These are phyloP conservation scores for Picus viridis DNA, from an alignment of 2,797 vertebrate species.

Conservation along the genomic window DNA sequence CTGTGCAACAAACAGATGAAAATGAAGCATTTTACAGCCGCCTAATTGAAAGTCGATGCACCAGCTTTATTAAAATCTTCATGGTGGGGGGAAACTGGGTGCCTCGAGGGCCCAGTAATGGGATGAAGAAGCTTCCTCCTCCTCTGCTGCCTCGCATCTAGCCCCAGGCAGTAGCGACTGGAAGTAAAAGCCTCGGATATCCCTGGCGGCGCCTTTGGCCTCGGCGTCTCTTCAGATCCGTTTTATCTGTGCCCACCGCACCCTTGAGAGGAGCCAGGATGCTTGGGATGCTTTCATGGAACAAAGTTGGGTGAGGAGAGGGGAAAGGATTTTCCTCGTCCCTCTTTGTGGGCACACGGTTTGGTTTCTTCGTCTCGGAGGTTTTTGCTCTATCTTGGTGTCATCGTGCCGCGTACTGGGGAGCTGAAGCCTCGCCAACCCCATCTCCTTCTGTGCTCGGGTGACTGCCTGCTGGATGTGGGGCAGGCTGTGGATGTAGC, in stretches of 20 bases:
- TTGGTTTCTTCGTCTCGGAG: background rate
- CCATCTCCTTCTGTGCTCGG: no score
- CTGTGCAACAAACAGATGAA: conserved; percentile 73
- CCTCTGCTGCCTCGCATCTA: background rate
- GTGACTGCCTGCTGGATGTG: no score
- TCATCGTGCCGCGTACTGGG: fast-evolving
- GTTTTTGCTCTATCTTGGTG: background rate
- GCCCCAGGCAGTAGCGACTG: background rate
- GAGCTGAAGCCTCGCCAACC: background rate
- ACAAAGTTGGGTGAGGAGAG: background rate
- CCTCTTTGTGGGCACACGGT: background rate
- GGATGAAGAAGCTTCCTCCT: conserved; percentile 33
- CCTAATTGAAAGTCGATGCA: conserved; percentile 74
- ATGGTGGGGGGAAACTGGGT: conserved; percentile 30
- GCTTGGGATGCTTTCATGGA: background rate
- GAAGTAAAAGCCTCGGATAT: background rate
- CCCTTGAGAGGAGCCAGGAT: fast-evolving
- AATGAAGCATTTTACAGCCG: conserved; percentile 67
- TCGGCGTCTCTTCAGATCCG: fast-evolving
- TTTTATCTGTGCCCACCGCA: background rate
- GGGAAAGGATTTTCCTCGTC: fast-evolving
- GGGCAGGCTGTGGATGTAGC: no score
- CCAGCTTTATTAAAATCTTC: conserved; percentile 65
- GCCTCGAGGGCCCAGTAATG: conserved; percentile 26
- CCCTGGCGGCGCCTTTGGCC: background rate